Base-by-base conservation (phyloP, 53 echinoderm and acorn worm genomes). In the Luidia sarsii region DNA sequence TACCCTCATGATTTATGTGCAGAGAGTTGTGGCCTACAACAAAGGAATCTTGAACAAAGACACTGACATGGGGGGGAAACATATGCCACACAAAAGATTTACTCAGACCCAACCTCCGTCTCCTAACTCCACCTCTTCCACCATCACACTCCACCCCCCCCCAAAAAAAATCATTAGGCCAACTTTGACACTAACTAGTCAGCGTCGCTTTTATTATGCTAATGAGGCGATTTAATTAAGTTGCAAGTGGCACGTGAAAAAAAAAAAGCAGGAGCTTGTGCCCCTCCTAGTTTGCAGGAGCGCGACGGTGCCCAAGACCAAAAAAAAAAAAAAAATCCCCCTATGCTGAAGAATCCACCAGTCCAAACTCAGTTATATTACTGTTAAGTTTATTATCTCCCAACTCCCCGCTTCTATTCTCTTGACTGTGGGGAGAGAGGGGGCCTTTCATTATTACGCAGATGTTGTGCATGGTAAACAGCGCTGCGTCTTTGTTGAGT, bases 361-460 rank as follows among this genome's bases (percentile, higher is more conserved):
- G 68, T 79, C 90, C 90, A 27, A 49, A 69, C 83, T 86, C 82
- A 86, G 90, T 90, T 87, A 86, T 90, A 86, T 90, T 90, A 75
- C 86, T 80, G 87, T 77, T 77, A 77, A 77, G 77, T 77, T 77
- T 77, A 77, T 77, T 77, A 90, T 90, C 90, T 90, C 68, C 67
- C 67, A 70, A 86, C 36, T 77, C 77, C n/a, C n/a, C n/a, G n/a
- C n/a, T n/a, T n/a, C n/a, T n/a, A n/a, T n/a, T n/a, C 87, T 64
- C 77, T 90, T 88, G 88, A 83, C 83, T 67, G 57, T 83, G 88
- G 83, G 80, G 27, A 83, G 75, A 59, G 57, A 75, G 88, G 83
- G 80, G 27, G 82, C 83, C 75, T 77, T 77, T 88, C 82, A 83
- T 73, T 75, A 83, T 83, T 64, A 65, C 64, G 71, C 57, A 60